A percentile compares a stretch with the other conserved stretches of the same genome.
phyloP scores from a whole-genome alignment of 2,797 vertebrate species.

The Halcyon badia region DNA sequence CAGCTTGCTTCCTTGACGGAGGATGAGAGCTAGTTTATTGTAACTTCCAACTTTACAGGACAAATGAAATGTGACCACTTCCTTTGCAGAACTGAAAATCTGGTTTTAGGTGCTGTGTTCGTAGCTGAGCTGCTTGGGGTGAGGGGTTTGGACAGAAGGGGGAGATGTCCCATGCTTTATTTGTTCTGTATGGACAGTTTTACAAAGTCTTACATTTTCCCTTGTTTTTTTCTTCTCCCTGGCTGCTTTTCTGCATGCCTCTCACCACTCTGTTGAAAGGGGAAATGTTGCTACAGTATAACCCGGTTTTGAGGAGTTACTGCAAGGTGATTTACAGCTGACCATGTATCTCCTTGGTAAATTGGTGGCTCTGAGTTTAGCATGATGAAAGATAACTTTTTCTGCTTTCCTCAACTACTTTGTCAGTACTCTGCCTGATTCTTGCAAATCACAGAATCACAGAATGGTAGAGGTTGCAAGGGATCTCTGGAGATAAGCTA shows the following conservation, averaged over 20 bases:
- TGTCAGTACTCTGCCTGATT: not conserved
- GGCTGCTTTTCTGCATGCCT: not conserved
- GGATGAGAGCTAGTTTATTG: not conserved
- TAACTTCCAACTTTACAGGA: not conserved
- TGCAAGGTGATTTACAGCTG: not conserved
- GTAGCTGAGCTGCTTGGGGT: not conserved
- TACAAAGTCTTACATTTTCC: not conserved
- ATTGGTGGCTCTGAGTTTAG: not conserved
- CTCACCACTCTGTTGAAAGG: not conserved
- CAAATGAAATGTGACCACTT: not conserved
- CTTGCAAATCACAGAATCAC: not conserved
- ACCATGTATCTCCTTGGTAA: accelerated
- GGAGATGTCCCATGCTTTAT: not conserved
- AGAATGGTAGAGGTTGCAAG: not conserved
- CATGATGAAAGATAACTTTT: not conserved
- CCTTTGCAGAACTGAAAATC: not conserved
- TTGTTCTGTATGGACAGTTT: not conserved
- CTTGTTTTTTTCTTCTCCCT: not conserved
- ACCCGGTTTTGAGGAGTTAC: not conserved
- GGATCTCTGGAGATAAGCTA: not conserved
- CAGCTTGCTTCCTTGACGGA: not conserved
- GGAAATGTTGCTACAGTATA: not conserved
- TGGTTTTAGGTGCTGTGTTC: not conserved
- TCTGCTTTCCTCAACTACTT: not conserved
- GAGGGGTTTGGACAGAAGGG: not conserved